Percentiles rank a stretch among this genome's conserved stretches.
Conservation (phyloP, 2,113 vertebrate genomes). For the Poeciliopsis occidentalis region DNA sequence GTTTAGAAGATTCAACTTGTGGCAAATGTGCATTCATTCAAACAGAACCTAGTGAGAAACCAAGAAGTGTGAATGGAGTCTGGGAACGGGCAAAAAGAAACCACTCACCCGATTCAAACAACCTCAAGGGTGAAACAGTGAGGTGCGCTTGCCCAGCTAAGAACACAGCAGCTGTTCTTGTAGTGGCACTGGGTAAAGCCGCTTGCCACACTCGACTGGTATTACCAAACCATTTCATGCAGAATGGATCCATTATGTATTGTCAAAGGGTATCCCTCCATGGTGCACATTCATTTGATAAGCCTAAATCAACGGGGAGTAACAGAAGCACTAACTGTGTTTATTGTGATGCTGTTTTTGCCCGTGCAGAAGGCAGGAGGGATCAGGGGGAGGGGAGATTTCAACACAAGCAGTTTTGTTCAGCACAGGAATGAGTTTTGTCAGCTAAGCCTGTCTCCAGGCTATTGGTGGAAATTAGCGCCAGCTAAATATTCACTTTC, state of each 20-base stretch:
- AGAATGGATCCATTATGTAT: conserved; percentile 80
- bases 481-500: conserved; percentile 82
- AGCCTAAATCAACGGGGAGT: conserved; percentile 76
- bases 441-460: conserved; percentile 83
- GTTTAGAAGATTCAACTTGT: conserved; percentile 76
- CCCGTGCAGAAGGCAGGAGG: conserved; percentile 68
- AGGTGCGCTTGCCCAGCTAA: conserved; percentile 69
- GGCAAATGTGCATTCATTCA: conserved; percentile 76
- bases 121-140: conserved; percentile 73
- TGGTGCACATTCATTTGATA: conserved; percentile 80
- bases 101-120: conserved; percentile 78
- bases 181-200: conserved; percentile 75
- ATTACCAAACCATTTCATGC: conserved; percentile 81
- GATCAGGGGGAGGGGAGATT: conserved; percentile 70
- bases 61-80: conserved; percentile 67
- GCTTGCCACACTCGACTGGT: conserved; percentile 77
- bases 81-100: conserved; percentile 74
- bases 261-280: conserved; percentile 77
- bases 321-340: conserved; percentile 78
- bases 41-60: conserved; percentile 71
- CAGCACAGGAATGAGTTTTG: conserved; percentile 82
- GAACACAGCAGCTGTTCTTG: conserved; percentile 78
- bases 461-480: conserved; percentile 84
- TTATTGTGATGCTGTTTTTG: conserved; percentile 78
- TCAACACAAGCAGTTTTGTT: conserved; percentile 79